Percentiles rank a stretch among this genome's conserved stretches.
Conservation (phyloP, 2,797 vertebrate species). For the Anas flavirostris region DNA sequence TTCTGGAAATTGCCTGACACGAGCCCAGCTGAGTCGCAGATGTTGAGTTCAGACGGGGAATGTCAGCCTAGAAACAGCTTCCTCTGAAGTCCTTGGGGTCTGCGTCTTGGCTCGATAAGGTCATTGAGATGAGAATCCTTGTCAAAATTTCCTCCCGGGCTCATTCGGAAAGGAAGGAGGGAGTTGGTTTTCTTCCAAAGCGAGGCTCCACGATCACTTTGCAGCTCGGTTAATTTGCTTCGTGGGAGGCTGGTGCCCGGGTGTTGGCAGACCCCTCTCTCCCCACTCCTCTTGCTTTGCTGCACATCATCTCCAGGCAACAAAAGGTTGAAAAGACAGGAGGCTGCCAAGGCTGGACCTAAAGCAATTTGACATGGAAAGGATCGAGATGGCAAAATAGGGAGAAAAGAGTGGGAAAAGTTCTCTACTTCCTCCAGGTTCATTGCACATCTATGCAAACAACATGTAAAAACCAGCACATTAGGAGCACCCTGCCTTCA, state of each 20-base stretch:
- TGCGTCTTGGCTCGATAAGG: background rate
- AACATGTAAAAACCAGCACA: background rate
- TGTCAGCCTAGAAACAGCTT: background rate
- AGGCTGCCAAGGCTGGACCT: background rate
- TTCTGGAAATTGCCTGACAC: background rate
- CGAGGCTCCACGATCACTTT: background rate
- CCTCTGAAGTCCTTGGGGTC: background rate
- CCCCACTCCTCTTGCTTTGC: background rate
- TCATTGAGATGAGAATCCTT: background rate
- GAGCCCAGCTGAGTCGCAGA: background rate
- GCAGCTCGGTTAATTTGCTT: background rate
- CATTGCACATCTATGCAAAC: slow-evolving; percentile 15
- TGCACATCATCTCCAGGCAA: background rate
- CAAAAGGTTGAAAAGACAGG: background rate
- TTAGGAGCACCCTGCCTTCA: slow-evolving; percentile 1
- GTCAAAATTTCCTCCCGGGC: background rate
- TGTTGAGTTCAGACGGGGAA: background rate
- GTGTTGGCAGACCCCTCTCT: background rate
- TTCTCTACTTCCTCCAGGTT: background rate
- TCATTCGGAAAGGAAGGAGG: background rate
- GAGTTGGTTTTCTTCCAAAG: background rate
- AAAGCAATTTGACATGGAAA: background rate
- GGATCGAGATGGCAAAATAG: background rate
- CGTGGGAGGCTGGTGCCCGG: background rate
- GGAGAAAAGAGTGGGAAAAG: background rate